Evolutionary conservation across 2,888 invertebrate species (phyloP).

Genomic region (Onthophagus sagittarius): DNA sequence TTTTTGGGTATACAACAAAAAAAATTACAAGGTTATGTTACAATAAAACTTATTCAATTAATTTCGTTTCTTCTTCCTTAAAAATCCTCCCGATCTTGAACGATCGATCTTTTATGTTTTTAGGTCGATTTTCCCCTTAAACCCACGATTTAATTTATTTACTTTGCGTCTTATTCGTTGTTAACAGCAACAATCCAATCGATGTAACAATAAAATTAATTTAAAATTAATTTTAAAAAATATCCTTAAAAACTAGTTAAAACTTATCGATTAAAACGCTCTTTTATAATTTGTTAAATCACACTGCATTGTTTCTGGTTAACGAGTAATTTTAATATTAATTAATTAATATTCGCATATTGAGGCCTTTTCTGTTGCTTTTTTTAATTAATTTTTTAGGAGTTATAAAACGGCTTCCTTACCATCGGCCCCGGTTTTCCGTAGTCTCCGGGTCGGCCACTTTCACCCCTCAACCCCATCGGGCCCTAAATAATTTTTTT

Average conservation of each 20-base stretch:
- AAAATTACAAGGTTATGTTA: no score
- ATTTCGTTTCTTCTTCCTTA: no score
- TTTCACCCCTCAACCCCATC: constrained; percentile 75
- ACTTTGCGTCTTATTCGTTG: background rate
- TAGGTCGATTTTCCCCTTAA: no score
- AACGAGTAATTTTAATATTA: background rate
- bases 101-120: no score
- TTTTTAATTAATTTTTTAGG: background rate
- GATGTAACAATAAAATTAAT: constrained; percentile 1
- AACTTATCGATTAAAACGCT: no score
- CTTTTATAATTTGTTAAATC: constrained; percentile 7
- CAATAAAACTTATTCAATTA: no score
- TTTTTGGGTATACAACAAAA: no score
- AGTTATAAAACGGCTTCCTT: constrained; percentile 54
- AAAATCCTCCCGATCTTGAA: no score
- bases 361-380: constrained; percentile 28
- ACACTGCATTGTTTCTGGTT: constrained; percentile 22
- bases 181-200: background rate
- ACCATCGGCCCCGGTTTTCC: constrained; percentile 77
- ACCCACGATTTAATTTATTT: no score
- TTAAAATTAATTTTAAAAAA: no score
- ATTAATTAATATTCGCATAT: background rate
- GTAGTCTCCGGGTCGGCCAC: constrained; percentile 66
- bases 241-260: no score
- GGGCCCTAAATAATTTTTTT: constrained; percentile 60